Evolutionary conservation across 2,888 invertebrate genomes (phyloP).

Genomic region (Heliconius erato): DNA sequence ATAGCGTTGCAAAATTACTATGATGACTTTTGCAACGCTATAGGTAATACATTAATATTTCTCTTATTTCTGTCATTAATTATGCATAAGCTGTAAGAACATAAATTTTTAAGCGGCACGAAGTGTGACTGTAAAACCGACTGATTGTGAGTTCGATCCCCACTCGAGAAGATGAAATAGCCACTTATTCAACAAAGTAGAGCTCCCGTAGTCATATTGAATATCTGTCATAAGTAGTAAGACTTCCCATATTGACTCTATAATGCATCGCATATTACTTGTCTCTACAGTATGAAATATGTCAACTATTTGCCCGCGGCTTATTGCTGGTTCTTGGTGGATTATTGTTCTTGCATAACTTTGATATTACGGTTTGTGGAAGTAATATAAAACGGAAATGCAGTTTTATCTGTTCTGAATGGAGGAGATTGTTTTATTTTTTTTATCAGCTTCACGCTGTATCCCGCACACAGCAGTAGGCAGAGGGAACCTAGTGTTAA

Average conservation of each 20-base stretch:
- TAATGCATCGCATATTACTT: slow-evolving; percentile 31
- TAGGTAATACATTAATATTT: no score
- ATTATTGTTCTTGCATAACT: slow-evolving; percentile 26
- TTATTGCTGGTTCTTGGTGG: neutral
- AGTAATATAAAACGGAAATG: slow-evolving; percentile 10
- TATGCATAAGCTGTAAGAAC: no score
- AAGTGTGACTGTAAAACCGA: no score
- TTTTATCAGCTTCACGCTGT: neutral
- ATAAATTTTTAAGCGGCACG: no score
- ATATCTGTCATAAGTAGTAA: slow-evolving; percentile 38
- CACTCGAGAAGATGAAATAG: no score
- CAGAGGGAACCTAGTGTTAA: no score
- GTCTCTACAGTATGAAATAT: slow-evolving; percentile 23
- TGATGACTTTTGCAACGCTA: no score
- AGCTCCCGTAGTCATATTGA: slow-evolving; percentile 35
- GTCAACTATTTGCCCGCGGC: slow-evolving; percentile 23
- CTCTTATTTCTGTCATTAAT: no score
- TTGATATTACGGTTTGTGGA: neutral
- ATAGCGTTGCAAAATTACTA: no score
- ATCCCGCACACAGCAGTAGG: no score
- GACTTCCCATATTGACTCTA: slow-evolving; percentile 34
- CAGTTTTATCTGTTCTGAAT: slow-evolving; percentile 2
- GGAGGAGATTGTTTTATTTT: neutral
- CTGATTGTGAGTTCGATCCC: no score
- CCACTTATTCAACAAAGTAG: neutral